Evolutionary conservation across 2,113 vertebrate species (phyloP).

Genomic region (Rousettus leschenaultii): DNA sequence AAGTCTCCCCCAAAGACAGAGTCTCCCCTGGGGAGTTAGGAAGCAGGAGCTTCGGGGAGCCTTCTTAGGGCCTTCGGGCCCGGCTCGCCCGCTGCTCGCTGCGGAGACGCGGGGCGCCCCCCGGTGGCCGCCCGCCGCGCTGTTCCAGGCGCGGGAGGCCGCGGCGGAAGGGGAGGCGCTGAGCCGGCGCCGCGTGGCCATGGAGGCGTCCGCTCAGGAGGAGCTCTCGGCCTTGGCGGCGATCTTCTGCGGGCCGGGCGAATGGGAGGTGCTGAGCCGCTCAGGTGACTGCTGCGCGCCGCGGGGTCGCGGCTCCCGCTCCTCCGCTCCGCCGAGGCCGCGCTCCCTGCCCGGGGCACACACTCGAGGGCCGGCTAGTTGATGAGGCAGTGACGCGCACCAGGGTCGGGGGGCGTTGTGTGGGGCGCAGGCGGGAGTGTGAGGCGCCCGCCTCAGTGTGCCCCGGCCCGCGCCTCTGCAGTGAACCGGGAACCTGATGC

Average conservation of each 20-base stretch:
- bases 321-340: neutral
- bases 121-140: neutral
- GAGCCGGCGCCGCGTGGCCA: neutral
- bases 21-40: fast-evolving
- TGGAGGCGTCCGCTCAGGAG: conserved; percentile 79
- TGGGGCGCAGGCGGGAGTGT: neutral
- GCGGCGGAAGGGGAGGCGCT: neutral
- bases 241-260: conserved; percentile 85
- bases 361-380: neutral
- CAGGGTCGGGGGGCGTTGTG: neutral
- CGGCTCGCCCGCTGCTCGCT: fast-evolving
- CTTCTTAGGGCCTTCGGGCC: fast-evolving
- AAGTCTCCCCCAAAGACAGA: fast-evolving
- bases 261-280: conserved; percentile 83
- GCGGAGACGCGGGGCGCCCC: conserved; percentile 29
- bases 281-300: conserved; percentile 83
- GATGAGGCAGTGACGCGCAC: neutral
- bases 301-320: neutral
- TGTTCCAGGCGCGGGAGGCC: neutral
- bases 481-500: fast-evolving
- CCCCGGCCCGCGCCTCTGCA: neutral
- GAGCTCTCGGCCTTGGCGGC: conserved; percentile 84
- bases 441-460: neutral
- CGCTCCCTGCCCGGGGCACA: neutral
- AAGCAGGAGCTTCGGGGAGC: fast-evolving